Conservation (phyloP, 2,888 invertebrate genomes). For the Brachynemurus nebulosus region DNA sequence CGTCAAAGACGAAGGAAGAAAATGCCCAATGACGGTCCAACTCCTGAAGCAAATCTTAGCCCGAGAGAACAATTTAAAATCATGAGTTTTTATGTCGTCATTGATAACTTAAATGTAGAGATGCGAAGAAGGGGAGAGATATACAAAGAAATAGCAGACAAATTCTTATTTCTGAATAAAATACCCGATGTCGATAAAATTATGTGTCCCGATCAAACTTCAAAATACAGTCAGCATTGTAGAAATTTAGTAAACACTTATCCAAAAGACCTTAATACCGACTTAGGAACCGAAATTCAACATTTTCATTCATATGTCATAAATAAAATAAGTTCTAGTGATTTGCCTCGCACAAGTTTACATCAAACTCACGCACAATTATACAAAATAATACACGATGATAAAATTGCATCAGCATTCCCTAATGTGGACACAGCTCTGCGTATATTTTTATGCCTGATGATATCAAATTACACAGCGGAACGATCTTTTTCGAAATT, state of each 20-base stretch:
- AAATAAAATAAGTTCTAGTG: slow-evolving; percentile 5
- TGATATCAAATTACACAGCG: slow-evolving; percentile 6
- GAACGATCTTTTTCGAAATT: slow-evolving; percentile 4
- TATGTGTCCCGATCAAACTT: no score
- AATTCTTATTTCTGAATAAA: slow-evolving; percentile 2
- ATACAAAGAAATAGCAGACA: background rate
- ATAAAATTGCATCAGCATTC: slow-evolving; percentile 11
- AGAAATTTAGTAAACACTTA: no score
- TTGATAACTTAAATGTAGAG: background rate
- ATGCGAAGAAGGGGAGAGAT: background rate
- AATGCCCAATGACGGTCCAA: background rate
- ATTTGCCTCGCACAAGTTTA: no score
- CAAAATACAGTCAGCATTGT: no score
- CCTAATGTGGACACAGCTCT: slow-evolving; percentile 11
- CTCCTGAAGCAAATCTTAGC: background rate
- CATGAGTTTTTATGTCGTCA: background rate
- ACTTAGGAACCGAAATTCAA: slow-evolving; percentile 6
- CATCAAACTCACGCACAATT: slow-evolving; percentile 11
- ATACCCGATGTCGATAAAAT: no score
- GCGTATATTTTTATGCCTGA: slow-evolving; percentile 8
- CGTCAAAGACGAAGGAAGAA: no score
- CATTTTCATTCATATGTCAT: slow-evolving; percentile 10
- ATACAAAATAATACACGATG: slow-evolving; percentile 11
- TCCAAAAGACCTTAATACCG: no score
- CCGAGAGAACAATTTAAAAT: background rate